Evolutionary conservation across 2,113 vertebrate genomes (phyloP), one percentile per base, ranked within the genome.

Genomic region (Talpa occidentalis): DNA sequence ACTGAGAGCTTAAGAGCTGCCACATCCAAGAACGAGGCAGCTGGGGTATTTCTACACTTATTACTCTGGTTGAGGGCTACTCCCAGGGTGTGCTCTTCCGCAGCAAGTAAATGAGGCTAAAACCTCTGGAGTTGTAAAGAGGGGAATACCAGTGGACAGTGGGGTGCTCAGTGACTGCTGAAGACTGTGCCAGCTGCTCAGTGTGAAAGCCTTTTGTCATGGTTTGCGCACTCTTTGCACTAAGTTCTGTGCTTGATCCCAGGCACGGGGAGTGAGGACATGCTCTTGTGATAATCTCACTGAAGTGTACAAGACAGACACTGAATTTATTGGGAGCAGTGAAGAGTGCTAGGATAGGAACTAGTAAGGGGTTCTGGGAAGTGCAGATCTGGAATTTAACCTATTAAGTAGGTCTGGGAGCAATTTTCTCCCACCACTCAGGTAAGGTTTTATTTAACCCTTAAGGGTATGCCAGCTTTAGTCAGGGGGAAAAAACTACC

Each of bases 121-220:
- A 47, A 2, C 60, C 59, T 35, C 44, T 24, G 5, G 32, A 30
- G 14, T 6, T 4, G 3, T 5, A n/a, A 88, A 28, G 40, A 37
- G 10, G 37, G n/a, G 10, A 37, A 28, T 22, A 8, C 17, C 52
- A 54, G 52, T 3, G 26, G 17, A 49, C 47, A 49, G 7, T 5
- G 1, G 19, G 1, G n/a, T n/a, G n/a, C 6, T 0, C 16, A 14
- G 10, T 3, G 4, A 44, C 42, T 44, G 44, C 24, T 12, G 10
- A 1, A 21, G 30, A 35, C 4, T 30, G 37, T 26, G 12, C 28
- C 15, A 56, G 22, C 26, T n/a, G 1, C n/a, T 40, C 14, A 81
- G 8, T 15, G 44, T 14, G 30, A 30, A 19, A 37, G 30, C 7
- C 56, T 73, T 30, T 22, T 0, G 10, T 62, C 5, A 54, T 70